These are phyloP conservation scores for Tetrapedia diversipes DNA, from an alignment of 2,888 invertebrate genomes.

Conservation along the genomic window DNA sequence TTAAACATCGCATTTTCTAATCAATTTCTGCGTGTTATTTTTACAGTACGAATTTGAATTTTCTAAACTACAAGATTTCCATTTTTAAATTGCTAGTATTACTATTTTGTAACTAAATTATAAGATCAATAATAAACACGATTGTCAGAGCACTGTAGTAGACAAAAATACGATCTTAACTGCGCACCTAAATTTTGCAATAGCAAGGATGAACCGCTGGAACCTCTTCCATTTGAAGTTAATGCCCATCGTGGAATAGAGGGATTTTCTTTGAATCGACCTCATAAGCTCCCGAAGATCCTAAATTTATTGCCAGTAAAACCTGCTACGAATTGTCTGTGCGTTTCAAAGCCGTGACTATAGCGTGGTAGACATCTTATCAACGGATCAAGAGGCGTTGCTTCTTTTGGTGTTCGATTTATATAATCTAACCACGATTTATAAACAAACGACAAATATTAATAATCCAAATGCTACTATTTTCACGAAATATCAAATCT, in stretches of 20 bases:
- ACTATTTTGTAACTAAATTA: background rate
- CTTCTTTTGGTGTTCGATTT: too few relatives aligned
- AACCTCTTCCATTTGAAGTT: conserved; percentile 8
- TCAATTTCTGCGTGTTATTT: too few relatives aligned
- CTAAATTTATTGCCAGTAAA: conserved; percentile 50
- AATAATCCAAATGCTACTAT: too few relatives aligned
- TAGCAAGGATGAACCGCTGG: background rate
- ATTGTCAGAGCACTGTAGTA: conserved; percentile 5
- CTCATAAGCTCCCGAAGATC: conserved; percentile 40
- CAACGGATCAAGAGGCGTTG: conserved; percentile 25
- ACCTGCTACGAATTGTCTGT: conserved; percentile 29
- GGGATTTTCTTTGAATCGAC: conserved; percentile 43
- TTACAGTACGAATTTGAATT: too few relatives aligned
- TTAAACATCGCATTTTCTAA: too few relatives aligned
- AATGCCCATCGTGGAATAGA: conserved; percentile 38
- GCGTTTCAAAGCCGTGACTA: conserved; percentile 32
- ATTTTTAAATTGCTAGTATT: too few relatives aligned
- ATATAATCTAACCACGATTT: too few relatives aligned
- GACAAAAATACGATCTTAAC: conserved; percentile 17
- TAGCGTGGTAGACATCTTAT: conserved; percentile 38
- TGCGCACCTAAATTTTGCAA: background rate
- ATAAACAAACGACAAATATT: too few relatives aligned
- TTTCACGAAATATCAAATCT: too few relatives aligned
- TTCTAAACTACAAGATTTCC: too few relatives aligned
- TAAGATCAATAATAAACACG: conserved; percentile 13